Conservation (phyloP, 35 echinoderm and acorn worm species). For the Patiria miniata region DNA sequence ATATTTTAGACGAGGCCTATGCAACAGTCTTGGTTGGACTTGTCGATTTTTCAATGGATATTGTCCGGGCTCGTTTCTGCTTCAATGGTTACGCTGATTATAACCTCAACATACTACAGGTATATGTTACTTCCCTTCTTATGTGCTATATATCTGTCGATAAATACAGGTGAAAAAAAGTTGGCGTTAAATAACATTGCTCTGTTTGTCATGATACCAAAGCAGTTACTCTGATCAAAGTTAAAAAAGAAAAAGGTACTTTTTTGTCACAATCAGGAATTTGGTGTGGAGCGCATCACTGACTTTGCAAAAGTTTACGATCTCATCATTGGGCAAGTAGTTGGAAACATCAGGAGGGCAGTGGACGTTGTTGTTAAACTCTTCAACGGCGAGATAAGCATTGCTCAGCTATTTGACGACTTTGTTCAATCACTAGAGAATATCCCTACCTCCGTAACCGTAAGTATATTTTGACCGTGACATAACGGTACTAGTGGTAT, state of each 20-base stretch:
- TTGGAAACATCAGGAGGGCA: constrained; percentile 29
- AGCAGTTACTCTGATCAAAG: not conserved
- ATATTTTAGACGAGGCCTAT: constrained; percentile 10
- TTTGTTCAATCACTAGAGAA: constrained; percentile 11
- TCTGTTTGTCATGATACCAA: not conserved
- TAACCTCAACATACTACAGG: constrained; percentile 25
- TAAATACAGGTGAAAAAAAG: too few species aligned
- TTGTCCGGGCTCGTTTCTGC: not conserved
- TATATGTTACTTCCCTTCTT: not conserved
- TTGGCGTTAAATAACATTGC: not conserved
- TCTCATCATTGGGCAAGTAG: not conserved
- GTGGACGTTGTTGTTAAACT: constrained; percentile 1
- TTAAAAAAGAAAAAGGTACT: not conserved
- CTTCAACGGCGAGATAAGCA: not conserved
- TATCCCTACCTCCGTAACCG: not conserved
- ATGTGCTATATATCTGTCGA: too few species aligned
- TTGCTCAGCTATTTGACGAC: not conserved
- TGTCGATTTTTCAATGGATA: not conserved
- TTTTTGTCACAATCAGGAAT: constrained; percentile 17
- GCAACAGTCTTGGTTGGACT: not conserved
- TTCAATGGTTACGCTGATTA: constrained; percentile 6
- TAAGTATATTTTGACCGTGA: too few species aligned
- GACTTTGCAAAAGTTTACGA: constrained; percentile 10
- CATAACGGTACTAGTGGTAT: too few species aligned
- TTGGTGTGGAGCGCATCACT: constrained; percentile 10